These are phyloP conservation scores for Sigmodon hispidus DNA, from an alignment of 2,113 vertebrate species.

Conservation along the genomic window DNA sequence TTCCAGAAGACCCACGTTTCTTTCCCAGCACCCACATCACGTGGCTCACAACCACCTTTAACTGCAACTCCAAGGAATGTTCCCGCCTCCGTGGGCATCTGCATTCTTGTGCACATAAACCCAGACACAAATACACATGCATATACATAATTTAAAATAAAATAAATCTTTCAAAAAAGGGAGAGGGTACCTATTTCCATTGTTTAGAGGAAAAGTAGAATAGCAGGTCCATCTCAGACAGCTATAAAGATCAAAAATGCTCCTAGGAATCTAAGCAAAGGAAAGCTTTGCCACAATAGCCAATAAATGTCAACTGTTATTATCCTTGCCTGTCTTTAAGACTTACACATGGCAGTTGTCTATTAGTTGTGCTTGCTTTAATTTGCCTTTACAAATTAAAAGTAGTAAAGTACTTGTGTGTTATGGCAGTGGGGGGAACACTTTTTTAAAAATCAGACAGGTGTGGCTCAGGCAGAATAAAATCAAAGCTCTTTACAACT, in stretches of 20 bases:
- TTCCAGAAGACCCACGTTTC: not conserved
- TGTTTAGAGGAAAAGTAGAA: not conserved
- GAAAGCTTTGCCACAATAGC: not conserved
- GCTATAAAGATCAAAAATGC: not conserved
- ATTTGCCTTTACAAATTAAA: not conserved
- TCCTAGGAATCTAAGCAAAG: not conserved
- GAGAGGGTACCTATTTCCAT: not conserved
- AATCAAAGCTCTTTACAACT: not conserved
- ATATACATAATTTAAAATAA: not conserved
- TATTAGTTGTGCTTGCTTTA: not conserved
- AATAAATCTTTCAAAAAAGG: not conserved
- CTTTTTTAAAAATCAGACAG: conserved; percentile 47
- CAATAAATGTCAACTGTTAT: not conserved
- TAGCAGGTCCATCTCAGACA: not conserved
- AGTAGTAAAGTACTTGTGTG: not conserved
- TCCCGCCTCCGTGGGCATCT: not conserved
- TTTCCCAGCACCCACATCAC: not conserved
- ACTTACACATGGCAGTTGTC: not conserved
- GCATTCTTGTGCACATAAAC: not conserved
- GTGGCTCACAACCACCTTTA: not conserved
- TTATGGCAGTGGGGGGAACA: not conserved
- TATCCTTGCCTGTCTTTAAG: not conserved
- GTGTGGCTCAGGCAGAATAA: not conserved
- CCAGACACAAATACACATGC: not conserved
- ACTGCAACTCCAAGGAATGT: not conserved